A percentile compares a stretch with the other conserved stretches of the same genome.
These are phyloP conservation scores for Urocynchramus pylzowi DNA, from an alignment of 2,113 vertebrate genomes.

Conservation along the genomic window DNA sequence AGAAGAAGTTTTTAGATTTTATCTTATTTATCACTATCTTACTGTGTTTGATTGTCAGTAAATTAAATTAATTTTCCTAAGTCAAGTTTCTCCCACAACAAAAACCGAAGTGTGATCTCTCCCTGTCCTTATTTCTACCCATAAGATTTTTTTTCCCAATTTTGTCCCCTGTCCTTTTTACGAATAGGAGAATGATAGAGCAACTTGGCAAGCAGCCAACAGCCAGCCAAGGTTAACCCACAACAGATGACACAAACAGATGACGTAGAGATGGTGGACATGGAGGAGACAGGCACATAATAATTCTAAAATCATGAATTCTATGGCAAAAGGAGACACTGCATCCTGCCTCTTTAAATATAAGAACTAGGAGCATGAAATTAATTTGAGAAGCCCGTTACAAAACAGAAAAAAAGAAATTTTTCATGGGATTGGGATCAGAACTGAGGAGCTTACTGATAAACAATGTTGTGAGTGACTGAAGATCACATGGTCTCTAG, in stretches of 20 bases:
- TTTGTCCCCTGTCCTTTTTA: background rate
- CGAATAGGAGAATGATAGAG: background rate
- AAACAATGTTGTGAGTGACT: background rate
- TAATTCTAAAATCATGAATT: background rate
- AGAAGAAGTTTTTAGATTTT: background rate
- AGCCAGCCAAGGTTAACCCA: background rate
- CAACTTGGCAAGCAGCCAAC: background rate
- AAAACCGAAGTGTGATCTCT: background rate
- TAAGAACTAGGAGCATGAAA: background rate
- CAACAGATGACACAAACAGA: background rate
- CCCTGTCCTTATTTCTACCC: background rate
- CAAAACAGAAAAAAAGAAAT: background rate
- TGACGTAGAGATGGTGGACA: background rate
- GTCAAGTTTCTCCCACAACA: background rate
- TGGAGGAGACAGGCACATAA: background rate
- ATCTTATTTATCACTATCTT: background rate
- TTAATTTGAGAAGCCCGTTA: background rate
- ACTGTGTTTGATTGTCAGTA: background rate
- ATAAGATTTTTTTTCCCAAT: accelerated
- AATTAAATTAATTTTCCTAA: background rate
- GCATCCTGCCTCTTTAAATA: background rate
- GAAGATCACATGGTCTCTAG: background rate
- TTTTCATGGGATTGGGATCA: background rate
- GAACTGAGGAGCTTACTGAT: background rate
- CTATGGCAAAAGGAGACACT: background rate